Percentiles rank a stretch among this genome's conserved stretches.
phyloP scores from a whole-genome alignment of 2,888 invertebrate species.

The Acrobasis suavella region DNA sequence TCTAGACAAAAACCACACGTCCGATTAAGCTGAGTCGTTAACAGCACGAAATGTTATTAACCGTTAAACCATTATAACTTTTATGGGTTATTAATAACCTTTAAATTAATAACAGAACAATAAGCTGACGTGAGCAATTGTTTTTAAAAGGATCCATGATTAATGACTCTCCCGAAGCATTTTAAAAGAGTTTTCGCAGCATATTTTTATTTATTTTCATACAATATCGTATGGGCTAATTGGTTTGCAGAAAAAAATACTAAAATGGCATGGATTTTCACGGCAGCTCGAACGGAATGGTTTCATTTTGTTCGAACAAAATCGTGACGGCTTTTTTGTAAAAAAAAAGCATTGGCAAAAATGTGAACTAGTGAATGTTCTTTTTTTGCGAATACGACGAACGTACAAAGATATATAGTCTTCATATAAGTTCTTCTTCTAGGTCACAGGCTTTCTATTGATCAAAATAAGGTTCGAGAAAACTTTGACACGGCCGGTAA shows the following conservation, averaged over 20 bases:
- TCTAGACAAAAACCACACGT: too few species aligned
- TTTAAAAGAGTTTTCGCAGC: background rate
- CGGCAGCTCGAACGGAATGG: background rate
- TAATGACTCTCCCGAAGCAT: slow-evolving; percentile 9
- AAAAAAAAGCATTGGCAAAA: background rate
- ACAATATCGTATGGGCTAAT: background rate
- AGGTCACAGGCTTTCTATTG: too few species aligned
- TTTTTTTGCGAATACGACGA: too few species aligned
- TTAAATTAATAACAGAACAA: slow-evolving; percentile 16
- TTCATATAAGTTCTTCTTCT: too few species aligned
- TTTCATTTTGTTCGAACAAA: background rate
- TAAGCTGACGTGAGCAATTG: background rate
- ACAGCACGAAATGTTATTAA: background rate
- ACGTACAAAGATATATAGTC: too few species aligned
- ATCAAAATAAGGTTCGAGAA: too few species aligned
- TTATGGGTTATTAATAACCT: too few species aligned
- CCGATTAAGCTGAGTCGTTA: background rate
- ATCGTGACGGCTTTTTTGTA: background rate
- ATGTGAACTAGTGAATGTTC: background rate
- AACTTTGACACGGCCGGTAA: too few species aligned
- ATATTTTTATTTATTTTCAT: background rate
- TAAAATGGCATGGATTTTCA: background rate
- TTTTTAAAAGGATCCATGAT: slow-evolving; percentile 13
- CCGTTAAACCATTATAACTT: background rate
- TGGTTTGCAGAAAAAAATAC: background rate